Evolutionary conservation across 2,113 vertebrate genomes (phyloP).

Genomic region (Mobula birostris): DNA sequence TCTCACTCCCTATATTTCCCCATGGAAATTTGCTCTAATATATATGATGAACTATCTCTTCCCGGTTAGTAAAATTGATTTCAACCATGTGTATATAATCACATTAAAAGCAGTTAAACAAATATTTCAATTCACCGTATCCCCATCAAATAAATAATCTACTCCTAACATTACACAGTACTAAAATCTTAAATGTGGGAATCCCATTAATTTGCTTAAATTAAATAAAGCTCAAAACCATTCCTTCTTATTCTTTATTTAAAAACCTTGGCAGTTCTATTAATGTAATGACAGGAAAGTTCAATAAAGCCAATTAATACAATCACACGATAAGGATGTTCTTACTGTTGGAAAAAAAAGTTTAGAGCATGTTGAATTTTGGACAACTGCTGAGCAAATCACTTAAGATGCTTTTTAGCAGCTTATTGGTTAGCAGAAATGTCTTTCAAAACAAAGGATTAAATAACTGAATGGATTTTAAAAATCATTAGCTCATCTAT

Average conservation of each 20-base stretch:
- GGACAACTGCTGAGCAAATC: neutral
- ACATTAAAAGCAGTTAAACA: neutral
- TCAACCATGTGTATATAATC: neutral
- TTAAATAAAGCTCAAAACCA: neutral
- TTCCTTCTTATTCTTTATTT: neutral
- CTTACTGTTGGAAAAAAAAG: neutral
- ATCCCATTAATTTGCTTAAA: neutral
- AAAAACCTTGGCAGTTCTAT: neutral
- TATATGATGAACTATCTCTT: too few relatives aligned
- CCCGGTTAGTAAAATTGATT: neutral
- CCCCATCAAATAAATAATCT: neutral
- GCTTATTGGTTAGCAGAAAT: neutral
- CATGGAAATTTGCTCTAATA: too few relatives aligned
- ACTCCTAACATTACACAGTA: neutral
- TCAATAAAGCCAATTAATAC: too few relatives aligned
- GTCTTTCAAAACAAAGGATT: too few relatives aligned
- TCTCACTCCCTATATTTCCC: neutral
- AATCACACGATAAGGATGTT: neutral
- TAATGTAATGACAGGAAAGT: too few relatives aligned
- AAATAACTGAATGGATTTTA: too few relatives aligned
- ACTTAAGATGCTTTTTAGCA: neutral
- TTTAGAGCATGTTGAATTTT: neutral
- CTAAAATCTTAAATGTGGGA: neutral
- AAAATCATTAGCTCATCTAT: too few relatives aligned
- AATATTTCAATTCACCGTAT: neutral